Evolutionary conservation across 2,113 vertebrate species (phyloP), one percentile per base, ranked within the genome.

Genomic region (Tachysurus vachellii): DNA sequence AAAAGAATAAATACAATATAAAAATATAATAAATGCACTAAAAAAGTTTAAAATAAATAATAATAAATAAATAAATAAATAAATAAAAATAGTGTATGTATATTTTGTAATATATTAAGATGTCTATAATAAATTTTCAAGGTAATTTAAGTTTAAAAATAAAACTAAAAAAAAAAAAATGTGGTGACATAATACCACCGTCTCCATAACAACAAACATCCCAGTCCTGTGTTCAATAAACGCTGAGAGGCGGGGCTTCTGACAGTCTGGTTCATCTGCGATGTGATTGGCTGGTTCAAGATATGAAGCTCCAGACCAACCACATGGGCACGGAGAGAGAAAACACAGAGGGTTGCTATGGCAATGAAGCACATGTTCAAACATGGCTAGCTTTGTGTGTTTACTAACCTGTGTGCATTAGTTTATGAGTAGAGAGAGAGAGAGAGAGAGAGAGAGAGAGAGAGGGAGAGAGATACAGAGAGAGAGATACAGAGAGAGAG

Each of bases 311-410:
- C 36, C 14, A 31, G 31, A 47, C 47, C 26, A 82, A 75, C 44
- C 44, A 5, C 21, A 28, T 0, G 28, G 3, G 80, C 76, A 81
- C 59, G 26, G 44, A 76, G 11, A 68, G 76, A n/a, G 31, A 68
- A 31, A 70, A 44, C 76, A 89, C 47, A 57, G 44, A 85, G 76
- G 66, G 77, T 85, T 85, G 80, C 71, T 88, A 83, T 89, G 83
- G 71, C 26, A 83, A n/a, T 53, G 64, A 64, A 57, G 61, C 85
- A 80, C 47, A 85, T 47, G 75, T 75, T 75, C 77, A 87, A 87
- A 50, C 77, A 75, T 57, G 79, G 50, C 61, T 7, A 53, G 36
- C 13, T 61, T 73, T 70, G 50, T 23, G 31, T 28, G 62, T 86
- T 68, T 70, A 57, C 16, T 86, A 62, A 54, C 59, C 42, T 77